Percentiles rank a stretch among this genome's conserved stretches.
Conservation (phyloP, 2,797 vertebrate species). For the Australoheros facetus region DNA sequence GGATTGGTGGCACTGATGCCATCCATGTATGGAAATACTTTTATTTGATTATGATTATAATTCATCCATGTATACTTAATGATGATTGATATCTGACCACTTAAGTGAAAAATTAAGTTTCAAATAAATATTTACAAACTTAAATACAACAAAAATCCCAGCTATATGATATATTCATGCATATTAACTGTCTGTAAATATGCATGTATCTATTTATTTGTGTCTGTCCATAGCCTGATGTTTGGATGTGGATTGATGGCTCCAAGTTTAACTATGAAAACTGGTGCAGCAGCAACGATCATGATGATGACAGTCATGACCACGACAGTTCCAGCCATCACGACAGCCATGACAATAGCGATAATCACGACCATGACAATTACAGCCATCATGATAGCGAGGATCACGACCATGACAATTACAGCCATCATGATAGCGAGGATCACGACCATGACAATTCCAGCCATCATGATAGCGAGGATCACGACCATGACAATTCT, state of each 20-base stretch:
- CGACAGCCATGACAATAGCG: no score
- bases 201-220: background rate
- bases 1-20: conserved; percentile 37
- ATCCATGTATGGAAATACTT: background rate
- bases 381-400: background rate
- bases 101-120: background rate
- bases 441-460: background rate
- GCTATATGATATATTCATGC: background rate
- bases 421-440: fast-evolving
- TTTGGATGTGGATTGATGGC: conserved; percentile 58
- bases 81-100: background rate
- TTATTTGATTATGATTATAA: background rate
- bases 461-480: fast-evolving
- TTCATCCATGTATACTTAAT: background rate
- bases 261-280: conserved; percentile 16
- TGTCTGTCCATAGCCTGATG: background rate
- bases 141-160: background rate
- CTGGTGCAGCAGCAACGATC: background rate
- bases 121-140: background rate
- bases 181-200: background rate
- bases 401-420: fast-evolving
- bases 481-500: fast-evolving
- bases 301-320: fast-evolving
- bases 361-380: fast-evolving
- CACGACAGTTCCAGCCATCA: no score